Evolutionary conservation across 2,888 invertebrate genomes (phyloP), one percentile per base, ranked within the genome.

Genomic region (Chaetogeoica ovagalla): DNA sequence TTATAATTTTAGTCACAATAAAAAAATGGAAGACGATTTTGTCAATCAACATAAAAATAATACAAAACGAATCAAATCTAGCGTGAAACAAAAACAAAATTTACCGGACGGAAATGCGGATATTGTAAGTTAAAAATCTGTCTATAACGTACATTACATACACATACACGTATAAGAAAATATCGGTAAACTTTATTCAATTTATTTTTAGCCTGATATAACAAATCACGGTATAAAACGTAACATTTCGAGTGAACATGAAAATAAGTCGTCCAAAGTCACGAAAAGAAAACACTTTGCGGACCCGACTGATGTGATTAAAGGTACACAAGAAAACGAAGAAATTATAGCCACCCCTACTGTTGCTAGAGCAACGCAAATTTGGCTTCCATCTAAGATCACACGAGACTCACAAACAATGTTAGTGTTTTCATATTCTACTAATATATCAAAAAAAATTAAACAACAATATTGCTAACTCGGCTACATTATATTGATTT

Each of bases 1-100:
- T 57, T n/a, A 57, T 48, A 4, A 55, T 83, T 84, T 63, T 84
- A 93, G 93, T 84, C 95, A 95, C 85, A 94, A 94, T 84, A 89
- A 90, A 82, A 91, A 92, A 82, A 95, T 95, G 94, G 94, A 94
- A 85, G 93, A 92, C 84, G 88, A 90, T 71, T 89, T 95, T 88
- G 87, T 92, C 1, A 92, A 92, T 84, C 89, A 89, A 82, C 92
- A 93, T 83, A 79, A 79, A 63, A 65, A 62, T 57, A 75, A 75
- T 23, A 9, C 66, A 6, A 75, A 75, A 66, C 52, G 52, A 63
- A 70, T 63, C 15, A 79, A 79, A 55, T 59, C 9, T 15, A 30
- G 8, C 15, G 57, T 52, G 57, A 63, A 57, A 65, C 52, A 63
- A 71, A 63, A 57, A 65, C 52, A 63, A 52, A 60, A 60, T 63